Base-by-base conservation (phyloP, 2,797 vertebrate genomes). In the Oryzias sinensis region DNA sequence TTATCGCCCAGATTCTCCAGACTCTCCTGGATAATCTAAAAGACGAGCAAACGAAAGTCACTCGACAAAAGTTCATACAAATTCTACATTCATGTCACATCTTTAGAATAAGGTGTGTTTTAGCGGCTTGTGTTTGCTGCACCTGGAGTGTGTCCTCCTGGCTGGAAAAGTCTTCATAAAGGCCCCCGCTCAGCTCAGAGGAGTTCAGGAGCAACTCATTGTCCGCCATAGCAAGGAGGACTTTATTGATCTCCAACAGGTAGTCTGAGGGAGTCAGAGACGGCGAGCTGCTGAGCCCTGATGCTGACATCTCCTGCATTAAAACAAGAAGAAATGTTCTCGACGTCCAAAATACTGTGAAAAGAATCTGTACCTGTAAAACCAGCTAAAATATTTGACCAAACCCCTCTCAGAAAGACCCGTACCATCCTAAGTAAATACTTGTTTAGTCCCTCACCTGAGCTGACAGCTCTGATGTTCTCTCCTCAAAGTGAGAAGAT, bases 101-200 rank as follows among this genome's bases (percentile, higher is more conserved):
- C 0, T 50, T 18, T 46, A 43, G 14, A 37, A 3, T 16, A 14
- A 29, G 24, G 37, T 4, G 45, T 5, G 4, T 22, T 22, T 22
- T 22, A 22, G 20, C 20, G 0, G 20, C 20, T 22, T 22, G 20
- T 22, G 20, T 22, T 22, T 22, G 20, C 2, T 2, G 3, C 89
- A 98, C 97, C 93, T 89, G 94, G 56, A 99, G 90, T 4, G 87
- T 92, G 79, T 97, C 94, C 73, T 98, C 96, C 70, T 98, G 96
- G 65, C 89, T 86, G 14, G 95, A 95, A 76, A 98, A 95, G 68
- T 97, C 92, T 60, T 97, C 94, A 15, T 94, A 97, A 41, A 93
- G 85, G 43, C 92, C 91, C 29, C 90, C 86, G 7, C 89, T 95
- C 46, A 98, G 92, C 75, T 97, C 94, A 0, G 94, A 92, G 46